Percentiles rank a stretch among this genome's conserved stretches.
Evolutionary conservation across 2,113 vertebrate species (phyloP).

Genomic region (Panthera uncia): DNA sequence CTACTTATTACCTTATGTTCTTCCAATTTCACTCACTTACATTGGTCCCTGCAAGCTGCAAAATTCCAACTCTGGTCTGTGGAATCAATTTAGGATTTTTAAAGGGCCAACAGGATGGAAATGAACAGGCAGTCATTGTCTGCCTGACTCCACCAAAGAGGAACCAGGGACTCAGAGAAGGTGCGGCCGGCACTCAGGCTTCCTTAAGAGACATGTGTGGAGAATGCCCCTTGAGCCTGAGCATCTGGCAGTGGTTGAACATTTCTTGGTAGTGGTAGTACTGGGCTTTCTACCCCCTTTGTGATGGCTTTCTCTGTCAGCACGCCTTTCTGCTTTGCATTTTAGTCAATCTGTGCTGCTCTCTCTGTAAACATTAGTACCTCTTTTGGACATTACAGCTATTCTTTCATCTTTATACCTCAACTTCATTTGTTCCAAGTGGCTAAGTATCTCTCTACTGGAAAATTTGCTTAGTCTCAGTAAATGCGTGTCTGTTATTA

Average conservation of each 20-base stretch:
- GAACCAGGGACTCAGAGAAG: not conserved
- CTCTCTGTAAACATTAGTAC: slow-evolving; percentile 40
- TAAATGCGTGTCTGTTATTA: slow-evolving; percentile 63
- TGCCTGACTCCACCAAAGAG: not conserved
- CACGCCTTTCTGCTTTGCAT: not conserved
- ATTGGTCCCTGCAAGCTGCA: not conserved
- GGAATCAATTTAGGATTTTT: not conserved
- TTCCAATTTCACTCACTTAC: not conserved
- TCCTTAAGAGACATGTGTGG: not conserved
- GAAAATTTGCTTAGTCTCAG: slow-evolving; percentile 73
- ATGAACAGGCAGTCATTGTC: not conserved
- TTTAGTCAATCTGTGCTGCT: slow-evolving; percentile 6
- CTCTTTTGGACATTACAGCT: slow-evolving; percentile 26
- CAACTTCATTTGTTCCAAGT: slow-evolving; percentile 74
- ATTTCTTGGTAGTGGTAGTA: not conserved
- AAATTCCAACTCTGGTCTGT: not conserved
- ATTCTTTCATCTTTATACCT: slow-evolving; percentile 58
- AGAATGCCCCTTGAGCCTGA: not conserved
- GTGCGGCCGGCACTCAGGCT: not conserved
- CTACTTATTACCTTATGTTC: not conserved
- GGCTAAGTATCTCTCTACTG: slow-evolving; percentile 55
- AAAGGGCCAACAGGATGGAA: not conserved
- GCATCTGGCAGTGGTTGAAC: not conserved
- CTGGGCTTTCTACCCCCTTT: not conserved
- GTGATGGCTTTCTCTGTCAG: slow-evolving; percentile 37